Evolutionary conservation across 1,140 invertebrate genomes (phyloP).

Genomic region (Nephila pilipes): DNA sequence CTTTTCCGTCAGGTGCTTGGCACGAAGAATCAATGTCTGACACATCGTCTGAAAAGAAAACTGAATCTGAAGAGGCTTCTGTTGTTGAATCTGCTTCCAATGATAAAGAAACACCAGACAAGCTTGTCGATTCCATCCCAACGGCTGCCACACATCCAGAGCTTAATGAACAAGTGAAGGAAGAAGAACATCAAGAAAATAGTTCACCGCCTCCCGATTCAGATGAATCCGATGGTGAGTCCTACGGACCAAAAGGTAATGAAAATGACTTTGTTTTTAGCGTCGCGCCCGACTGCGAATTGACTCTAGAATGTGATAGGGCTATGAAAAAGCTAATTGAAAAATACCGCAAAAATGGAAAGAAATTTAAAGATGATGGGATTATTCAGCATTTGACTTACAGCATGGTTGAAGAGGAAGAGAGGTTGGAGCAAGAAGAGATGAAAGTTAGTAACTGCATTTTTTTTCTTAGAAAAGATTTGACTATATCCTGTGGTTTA

Average conservation of each 20-base stretch:
- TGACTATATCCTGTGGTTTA: no score
- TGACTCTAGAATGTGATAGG: background rate
- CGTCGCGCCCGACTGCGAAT: background rate
- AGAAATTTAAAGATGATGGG: background rate
- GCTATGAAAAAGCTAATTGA: background rate
- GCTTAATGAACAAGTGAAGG: background rate
- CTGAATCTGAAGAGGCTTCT: background rate
- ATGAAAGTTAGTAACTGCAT: constrained; percentile 2
- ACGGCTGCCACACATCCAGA: background rate
- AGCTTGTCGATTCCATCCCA: background rate
- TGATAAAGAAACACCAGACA: background rate
- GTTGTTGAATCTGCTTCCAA: background rate
- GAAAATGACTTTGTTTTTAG: background rate
- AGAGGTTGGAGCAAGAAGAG: background rate
- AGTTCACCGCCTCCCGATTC: background rate
- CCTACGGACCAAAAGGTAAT: background rate
- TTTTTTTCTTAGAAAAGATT: no score
- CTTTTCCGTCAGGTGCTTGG: background rate
- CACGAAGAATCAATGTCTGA: background rate
- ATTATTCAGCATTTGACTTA: background rate
- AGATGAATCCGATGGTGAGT: background rate
- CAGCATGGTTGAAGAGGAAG: background rate
- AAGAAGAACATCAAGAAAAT: background rate
- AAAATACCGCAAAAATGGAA: background rate
- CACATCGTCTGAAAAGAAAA: background rate